Evolutionary conservation across 2,888 invertebrate species (phyloP).

Genomic region (Hirtodrosophila histrioides): DNA sequence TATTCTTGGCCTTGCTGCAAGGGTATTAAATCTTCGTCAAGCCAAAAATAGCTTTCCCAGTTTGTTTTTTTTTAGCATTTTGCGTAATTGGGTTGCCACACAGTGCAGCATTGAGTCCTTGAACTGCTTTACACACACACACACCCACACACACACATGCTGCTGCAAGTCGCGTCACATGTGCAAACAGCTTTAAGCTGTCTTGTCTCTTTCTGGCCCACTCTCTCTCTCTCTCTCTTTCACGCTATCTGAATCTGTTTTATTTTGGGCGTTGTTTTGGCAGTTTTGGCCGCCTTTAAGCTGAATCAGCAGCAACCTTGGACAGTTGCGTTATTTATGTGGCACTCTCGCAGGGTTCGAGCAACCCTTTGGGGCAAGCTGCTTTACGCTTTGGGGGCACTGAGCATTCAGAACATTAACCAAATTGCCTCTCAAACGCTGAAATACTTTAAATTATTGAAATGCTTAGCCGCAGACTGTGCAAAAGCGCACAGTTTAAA

Average conservation of each 20-base stretch:
- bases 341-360: not conserved
- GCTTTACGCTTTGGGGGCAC: constrained; percentile 1
- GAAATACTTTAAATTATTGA: constrained; percentile 75
- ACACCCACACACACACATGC: constrained; percentile 14
- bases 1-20: too few species aligned
- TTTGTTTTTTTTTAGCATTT: constrained; percentile 31
- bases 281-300: not conserved
- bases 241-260: not conserved
- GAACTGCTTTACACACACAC: constrained; percentile 49
- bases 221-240: constrained; percentile 1
- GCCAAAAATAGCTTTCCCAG: not conserved
- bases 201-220: too few species aligned
- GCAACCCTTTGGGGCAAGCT: constrained; percentile 26
- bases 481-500: constrained; percentile 52
- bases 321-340: constrained; percentile 45
- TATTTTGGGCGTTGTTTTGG: constrained; percentile 6
- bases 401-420: constrained; percentile 56
- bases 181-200: constrained; percentile 45
- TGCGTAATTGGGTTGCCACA: constrained; percentile 75
- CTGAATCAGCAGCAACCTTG: constrained; percentile 22
- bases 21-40: too few species aligned
- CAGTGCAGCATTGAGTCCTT: constrained; percentile 43
- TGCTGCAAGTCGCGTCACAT: constrained; percentile 41
- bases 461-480: constrained; percentile 55
- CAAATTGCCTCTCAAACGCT: constrained; percentile 68